Evolutionary conservation across 2,797 vertebrate genomes (phyloP).

Genomic region (Halcyon chelicuti): DNA sequence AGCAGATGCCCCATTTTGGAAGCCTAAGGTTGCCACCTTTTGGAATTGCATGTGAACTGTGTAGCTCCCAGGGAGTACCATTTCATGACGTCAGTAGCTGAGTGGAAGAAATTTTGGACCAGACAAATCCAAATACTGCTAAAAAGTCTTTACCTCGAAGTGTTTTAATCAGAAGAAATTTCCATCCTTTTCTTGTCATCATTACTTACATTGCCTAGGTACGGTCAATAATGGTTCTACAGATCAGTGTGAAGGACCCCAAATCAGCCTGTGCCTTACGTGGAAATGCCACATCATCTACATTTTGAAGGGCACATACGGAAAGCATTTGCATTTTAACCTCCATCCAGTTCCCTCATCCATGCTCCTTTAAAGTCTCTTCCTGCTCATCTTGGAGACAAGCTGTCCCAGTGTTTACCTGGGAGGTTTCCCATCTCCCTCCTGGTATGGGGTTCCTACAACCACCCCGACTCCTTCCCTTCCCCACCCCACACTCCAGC

Average conservation of each 20-base stretch:
- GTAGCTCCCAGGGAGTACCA: background rate
- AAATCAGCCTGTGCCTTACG: background rate
- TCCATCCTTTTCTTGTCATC: background rate
- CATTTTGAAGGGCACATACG: background rate
- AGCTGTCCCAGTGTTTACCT: background rate
- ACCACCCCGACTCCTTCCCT: background rate
- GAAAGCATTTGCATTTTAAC: background rate
- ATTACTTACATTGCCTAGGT: background rate
- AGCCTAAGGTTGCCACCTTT: constrained; percentile 64
- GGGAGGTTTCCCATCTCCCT: background rate
- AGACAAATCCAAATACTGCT: background rate
- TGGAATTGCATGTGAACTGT: constrained; percentile 43
- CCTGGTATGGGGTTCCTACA: background rate
- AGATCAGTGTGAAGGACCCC: background rate
- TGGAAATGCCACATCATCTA: background rate
- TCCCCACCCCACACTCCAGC: background rate
- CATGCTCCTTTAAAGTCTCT: background rate
- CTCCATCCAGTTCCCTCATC: background rate
- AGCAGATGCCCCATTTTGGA: background rate
- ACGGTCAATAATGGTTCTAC: background rate
- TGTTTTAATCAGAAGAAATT: background rate
- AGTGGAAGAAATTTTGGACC: background rate
- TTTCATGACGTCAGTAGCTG: background rate
- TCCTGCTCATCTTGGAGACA: background rate
- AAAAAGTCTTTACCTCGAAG: background rate